Percentiles rank a stretch among this genome's conserved stretches.
Evolutionary conservation across 2,888 invertebrate genomes (phyloP).

Genomic region (Pomacea canaliculata): DNA sequence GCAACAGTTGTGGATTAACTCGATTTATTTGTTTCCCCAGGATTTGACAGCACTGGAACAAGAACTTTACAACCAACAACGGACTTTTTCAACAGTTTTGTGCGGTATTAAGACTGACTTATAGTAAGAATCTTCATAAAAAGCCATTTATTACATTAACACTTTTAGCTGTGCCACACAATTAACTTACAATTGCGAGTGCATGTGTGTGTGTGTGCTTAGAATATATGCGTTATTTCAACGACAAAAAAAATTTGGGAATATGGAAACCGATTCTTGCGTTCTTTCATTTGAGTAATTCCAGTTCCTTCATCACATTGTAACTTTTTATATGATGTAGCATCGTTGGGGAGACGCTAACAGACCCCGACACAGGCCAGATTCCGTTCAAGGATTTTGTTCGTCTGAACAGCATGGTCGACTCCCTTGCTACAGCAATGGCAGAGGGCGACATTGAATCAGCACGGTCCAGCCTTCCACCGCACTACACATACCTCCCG

Average conservation of each 20-base stretch:
- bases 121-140: constrained; percentile 36
- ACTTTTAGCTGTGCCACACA: too few species aligned
- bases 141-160: too few species aligned
- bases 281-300: too few species aligned
- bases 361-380: constrained; percentile 36
- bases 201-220: too few species aligned
- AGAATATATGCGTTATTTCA: too few species aligned
- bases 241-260: too few species aligned
- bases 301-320: too few species aligned
- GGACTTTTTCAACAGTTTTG: constrained; percentile 46
- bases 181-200: too few species aligned
- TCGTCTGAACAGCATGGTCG: constrained; percentile 37
- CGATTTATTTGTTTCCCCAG: constrained; percentile 30
- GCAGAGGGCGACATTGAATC: constrained; percentile 41
- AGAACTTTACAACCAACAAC: constrained; percentile 48
- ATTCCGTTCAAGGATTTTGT: constrained; percentile 39
- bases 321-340: constrained; percentile 27
- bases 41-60: constrained; percentile 53
- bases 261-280: too few species aligned
- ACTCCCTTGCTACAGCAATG: constrained; percentile 40
- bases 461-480: constrained; percentile 41
- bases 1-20: too few species aligned
- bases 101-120: constrained; percentile 53
- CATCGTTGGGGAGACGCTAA: constrained; percentile 43
- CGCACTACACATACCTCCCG: constrained; percentile 53